phyloP scores from a whole-genome alignment of 2,797 vertebrate genomes.

The Phaenicophaeus curvirostris region DNA sequence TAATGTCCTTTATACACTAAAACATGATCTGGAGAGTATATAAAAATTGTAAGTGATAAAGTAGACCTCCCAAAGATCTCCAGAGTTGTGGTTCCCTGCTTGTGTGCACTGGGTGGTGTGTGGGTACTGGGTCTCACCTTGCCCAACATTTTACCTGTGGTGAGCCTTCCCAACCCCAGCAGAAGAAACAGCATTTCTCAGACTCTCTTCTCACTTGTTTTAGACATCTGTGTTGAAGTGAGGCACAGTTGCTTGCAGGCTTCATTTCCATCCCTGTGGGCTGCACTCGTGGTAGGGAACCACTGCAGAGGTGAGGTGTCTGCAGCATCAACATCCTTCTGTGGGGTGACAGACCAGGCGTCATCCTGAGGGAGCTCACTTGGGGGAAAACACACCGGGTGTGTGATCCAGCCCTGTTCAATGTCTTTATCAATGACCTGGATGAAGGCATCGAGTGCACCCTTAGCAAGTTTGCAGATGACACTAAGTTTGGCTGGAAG shows the following conservation, averaged over 20 bases:
- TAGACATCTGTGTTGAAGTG: neutral
- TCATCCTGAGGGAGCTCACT: accelerated
- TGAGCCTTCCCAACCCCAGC: neutral
- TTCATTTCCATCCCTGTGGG: neutral
- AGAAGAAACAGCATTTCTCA: neutral
- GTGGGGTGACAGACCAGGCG: accelerated
- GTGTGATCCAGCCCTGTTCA: too few relatives aligned
- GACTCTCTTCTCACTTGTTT: neutral
- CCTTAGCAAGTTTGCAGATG: too few relatives aligned
- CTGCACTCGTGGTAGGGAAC: accelerated
- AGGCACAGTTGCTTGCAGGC: neutral
- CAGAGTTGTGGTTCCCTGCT: accelerated
- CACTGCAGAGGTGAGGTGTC: neutral
- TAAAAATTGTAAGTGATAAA: neutral
- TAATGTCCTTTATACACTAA: neutral
- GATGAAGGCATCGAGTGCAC: too few relatives aligned
- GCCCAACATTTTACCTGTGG: neutral
- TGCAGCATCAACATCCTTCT: neutral
- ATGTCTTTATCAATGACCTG: too few relatives aligned
- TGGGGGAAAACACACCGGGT: accelerated
- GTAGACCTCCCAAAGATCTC: neutral
- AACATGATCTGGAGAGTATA: neutral
- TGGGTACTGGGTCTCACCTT: accelerated
- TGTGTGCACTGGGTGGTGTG: neutral
- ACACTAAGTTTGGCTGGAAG: too few relatives aligned